Evolutionary conservation across 2,888 invertebrate genomes (phyloP).

Genomic region (Osmoderma eremita): DNA sequence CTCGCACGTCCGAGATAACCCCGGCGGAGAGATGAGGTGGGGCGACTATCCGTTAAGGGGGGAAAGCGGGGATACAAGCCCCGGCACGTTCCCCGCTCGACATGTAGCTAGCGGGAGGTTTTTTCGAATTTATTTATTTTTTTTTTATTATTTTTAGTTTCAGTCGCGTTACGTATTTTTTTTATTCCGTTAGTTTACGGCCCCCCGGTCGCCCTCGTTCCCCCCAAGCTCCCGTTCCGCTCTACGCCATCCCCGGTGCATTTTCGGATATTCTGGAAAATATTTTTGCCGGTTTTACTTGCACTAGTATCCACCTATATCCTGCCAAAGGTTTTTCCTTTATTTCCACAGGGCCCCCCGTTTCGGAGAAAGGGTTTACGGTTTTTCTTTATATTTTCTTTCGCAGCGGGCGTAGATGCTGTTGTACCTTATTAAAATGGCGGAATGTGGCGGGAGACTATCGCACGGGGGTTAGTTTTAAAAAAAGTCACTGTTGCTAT

Average conservation of each 20-base stretch:
- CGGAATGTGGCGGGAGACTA: no score
- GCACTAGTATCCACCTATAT: no score
- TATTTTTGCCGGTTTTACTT: conserved; percentile 15
- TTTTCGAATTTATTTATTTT: conserved; percentile 12
- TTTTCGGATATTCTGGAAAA: conserved; percentile 20
- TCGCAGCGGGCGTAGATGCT: no score
- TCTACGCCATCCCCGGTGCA: conserved; percentile 13
- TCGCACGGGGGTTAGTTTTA: no score
- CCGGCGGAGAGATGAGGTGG: conserved; percentile 12
- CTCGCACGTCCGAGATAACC: background rate
- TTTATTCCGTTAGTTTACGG: conserved; percentile 14
- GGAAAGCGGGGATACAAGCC: conserved; percentile 11
- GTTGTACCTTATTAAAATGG: no score
- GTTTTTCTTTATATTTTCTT: no score
- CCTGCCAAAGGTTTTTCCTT: no score
- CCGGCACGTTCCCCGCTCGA: no score
- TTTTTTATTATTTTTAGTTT: conserved; percentile 23
- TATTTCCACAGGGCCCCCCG: no score
- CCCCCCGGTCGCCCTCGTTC: background rate
- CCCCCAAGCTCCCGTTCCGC: background rate
- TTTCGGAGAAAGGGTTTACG: no score
- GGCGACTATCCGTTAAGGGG: conserved; percentile 13
- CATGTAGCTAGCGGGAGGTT: background rate
- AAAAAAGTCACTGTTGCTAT: no score
- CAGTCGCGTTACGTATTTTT: conserved; percentile 22